Base-by-base conservation (phyloP, 64 coral and sea anemone species). In the Platygyra sinensis region DNA sequence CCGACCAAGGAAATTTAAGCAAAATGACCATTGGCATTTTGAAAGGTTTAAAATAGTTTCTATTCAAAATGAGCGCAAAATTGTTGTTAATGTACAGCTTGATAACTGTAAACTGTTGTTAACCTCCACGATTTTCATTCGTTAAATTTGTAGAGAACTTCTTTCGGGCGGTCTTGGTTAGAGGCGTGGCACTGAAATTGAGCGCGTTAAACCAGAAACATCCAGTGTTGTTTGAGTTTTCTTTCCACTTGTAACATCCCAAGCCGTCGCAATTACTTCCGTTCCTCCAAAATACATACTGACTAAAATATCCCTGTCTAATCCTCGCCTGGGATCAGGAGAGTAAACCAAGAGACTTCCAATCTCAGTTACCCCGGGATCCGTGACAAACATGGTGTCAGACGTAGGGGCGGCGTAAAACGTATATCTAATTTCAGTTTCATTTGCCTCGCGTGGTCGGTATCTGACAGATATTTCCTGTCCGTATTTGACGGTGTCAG, bases 191-290 rank as follows among this genome's bases (percentile, higher is more conserved):
- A 46, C 42, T 46, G 42, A 46, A 46, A 46, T 46, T 46, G 42
- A 57, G 54, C 54, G 54, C 1, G 54, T 7, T 8, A 46, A 57
- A 57, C 15, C 1, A 57, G 54, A 16, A 57, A 76, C 74, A 38
- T 76, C 74, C 74, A 76, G 42, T 15, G 74, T 76, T 20, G 74
- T 76, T 38, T 76, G 74, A 76, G 36, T 38, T 11, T 16, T 24
- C 17, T 76, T 76, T 42, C 74, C 74, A 28, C 74, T 76, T 22
- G 31, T 20, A 42, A 76, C 74, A 76, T 76, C 74, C 74, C 74
- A 76, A 3, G 32, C 74, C 17, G 74, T 20, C 29, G 74, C 74
- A 8, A 76, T 46, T 7, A 76, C 8, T 31, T 76, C 74, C 42
- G 74, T 76, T 76, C 74, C 74, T 76, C 31, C 33, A 46, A 76